Evolutionary conservation across 1,140 invertebrate genomes (phyloP).

Genomic region (Globodera ellingtonae): DNA sequence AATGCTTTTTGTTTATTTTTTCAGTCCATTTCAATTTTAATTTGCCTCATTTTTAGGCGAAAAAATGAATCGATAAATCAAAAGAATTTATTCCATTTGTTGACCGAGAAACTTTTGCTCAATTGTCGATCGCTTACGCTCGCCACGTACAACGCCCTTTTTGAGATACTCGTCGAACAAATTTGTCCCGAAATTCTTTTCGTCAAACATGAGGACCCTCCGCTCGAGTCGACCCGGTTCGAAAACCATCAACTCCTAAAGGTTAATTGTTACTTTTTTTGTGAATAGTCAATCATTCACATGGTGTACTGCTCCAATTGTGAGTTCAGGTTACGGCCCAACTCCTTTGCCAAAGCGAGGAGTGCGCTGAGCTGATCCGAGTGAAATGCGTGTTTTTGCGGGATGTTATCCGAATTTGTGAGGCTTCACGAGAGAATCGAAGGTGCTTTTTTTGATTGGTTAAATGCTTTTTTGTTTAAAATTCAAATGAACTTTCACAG

Average conservation of each 20-base stretch:
- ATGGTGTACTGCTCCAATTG: no score
- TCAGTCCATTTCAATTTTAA: slow-evolving; percentile 1
- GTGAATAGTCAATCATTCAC: not conserved
- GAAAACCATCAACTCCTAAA: slow-evolving; percentile 99
- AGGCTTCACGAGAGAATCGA: slow-evolving; percentile 93
- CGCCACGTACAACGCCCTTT: slow-evolving; percentile 96
- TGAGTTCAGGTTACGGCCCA: slow-evolving; percentile 80
- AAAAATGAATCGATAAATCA: slow-evolving; percentile 98
- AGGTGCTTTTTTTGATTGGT: slow-evolving; percentile 61
- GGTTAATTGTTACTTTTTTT: slow-evolving; percentile 65
- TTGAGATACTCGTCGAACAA: slow-evolving; percentile 92
- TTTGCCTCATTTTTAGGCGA: slow-evolving; percentile 71
- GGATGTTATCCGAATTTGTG: slow-evolving; percentile 94
- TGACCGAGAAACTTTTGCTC: slow-evolving; percentile 85
- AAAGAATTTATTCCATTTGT: slow-evolving; percentile 92
- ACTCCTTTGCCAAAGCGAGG: slow-evolving; percentile 90
- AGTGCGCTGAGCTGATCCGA: slow-evolving; percentile 83
- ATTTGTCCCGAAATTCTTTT: slow-evolving; percentile 88
- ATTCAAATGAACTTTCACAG: slow-evolving; percentile 1
- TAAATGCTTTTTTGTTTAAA: slow-evolving; percentile 10
- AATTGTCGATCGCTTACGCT: slow-evolving; percentile 79
- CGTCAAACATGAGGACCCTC: slow-evolving; percentile 72
- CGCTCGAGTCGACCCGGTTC: slow-evolving; percentile 87
- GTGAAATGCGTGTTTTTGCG: slow-evolving; percentile 87
- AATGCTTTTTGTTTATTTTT: slow-evolving; percentile 62